Evolutionary conservation across 2,113 vertebrate genomes (phyloP), one percentile per base, ranked within the genome.

Genomic region (Pterocles burchelli): DNA sequence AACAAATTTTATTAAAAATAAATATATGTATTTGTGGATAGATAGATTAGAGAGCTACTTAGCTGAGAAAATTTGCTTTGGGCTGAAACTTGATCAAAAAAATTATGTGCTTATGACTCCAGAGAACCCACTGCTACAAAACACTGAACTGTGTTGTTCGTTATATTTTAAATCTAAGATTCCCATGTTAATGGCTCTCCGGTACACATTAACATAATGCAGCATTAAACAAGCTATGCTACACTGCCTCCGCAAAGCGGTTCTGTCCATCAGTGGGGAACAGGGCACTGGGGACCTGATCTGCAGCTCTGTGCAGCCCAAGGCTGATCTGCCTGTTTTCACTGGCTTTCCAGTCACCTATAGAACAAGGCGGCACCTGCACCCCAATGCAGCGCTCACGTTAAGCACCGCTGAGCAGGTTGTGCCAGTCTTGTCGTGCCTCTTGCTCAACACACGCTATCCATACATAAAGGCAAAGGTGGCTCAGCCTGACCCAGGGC

Each of bases 171-270:
- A 90, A 89, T 78, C 59, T 67, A 55, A 81, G 88, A 86, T 90
- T 72, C 68, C 54, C 5, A 1, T 66, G 92, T 73, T 96, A 96
- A 95, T 92, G 93, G 68, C 88, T 88, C 48, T 51, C 36, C 0
- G 0, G 63, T 67, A 63, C 10, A 41, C 79, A 95, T 95, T 95
- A 96, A 81, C 96, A 95, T 95, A 95, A 95, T 78, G 85, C 93
- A 90, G 95, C 85, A 93, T 95, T 96, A 93, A 94, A 92, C 79
- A 93, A 96, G 95, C 79, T 68, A 92, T 67, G 95, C 93, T 97
- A 88, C 92, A 43, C 59, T 94, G 96, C 92, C 68, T 88, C 82
- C 90, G 45, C 82, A 93, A 45, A 2, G 17, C 17, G 0, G 29
- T 85, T 51, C 93, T 92, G 85, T 93, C 88, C 88, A 26, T 93